Evolutionary conservation across 2,888 invertebrate species (phyloP), one percentile per base, ranked within the genome.

Genomic region (Beris chalybata): DNA sequence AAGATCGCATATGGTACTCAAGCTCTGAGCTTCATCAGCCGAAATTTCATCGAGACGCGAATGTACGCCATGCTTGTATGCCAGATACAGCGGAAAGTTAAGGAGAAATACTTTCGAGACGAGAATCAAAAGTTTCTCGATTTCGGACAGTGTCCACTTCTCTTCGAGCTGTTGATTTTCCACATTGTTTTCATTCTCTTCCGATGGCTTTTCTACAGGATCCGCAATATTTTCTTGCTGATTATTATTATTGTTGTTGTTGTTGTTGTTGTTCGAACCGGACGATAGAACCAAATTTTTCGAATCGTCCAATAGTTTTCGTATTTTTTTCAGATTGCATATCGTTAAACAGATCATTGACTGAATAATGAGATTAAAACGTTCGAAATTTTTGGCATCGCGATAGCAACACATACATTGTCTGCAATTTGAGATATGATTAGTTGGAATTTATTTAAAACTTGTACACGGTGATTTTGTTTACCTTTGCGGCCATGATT

Each of bases 391-490:
- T 81, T 94, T 94, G 67, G 89, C 87, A 82, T 95, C 95, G 74
- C 95, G 87, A 81, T 93, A 95, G 81, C 94, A 92, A 82, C 96
- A 96, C 90, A 95, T 93, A 78, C 96, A 96, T 83, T 96, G 95
- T 78, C 94, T 93, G 80, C 68, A 86, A 84, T 55, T 71, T 70
- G 43, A 77, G 70, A 48, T 44, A 52, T 22, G 22, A 22, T 22
- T 22, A 22, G 22, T 22, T 22, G 5, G 38, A 65, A 59, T 1
- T 29, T 63, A 31, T 44, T 44, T 2, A 22, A 22, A 22, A 22
- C 22, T 22, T 22, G 1, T 22, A 22, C 22, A 54, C 12, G 66
- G 54, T 55, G 29, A 76, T 55, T 76, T 53, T 22, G 4, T 4
- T 31, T 86, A 90, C 92, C 93, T 89, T 82, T 93, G 91, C 71